phyloP scores from a whole-genome alignment of 1,140 invertebrate species.

The Sesamia nonagrioides region DNA sequence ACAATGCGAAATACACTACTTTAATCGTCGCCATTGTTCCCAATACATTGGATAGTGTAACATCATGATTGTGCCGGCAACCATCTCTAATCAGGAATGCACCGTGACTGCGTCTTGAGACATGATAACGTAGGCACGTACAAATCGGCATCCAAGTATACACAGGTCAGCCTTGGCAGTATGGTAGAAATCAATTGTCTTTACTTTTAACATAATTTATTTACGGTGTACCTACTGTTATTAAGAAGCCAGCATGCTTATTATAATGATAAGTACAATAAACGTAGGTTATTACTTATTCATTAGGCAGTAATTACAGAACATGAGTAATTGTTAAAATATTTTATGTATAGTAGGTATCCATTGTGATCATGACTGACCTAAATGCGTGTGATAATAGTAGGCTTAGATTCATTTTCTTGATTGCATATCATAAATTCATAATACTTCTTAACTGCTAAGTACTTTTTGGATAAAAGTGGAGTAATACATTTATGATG shows the following conservation, averaged over 20 bases:
- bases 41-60: slow-evolving; percentile 21
- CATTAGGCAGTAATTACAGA: background rate
- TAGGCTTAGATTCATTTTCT: too few species aligned
- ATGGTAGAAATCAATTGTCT: background rate
- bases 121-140: background rate
- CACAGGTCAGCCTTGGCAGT: background rate
- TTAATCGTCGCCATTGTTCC: slow-evolving; percentile 1
- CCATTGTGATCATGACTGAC: slow-evolving; percentile 7
- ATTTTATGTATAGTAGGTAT: background rate
- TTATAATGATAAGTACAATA: background rate
- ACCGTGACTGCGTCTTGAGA: slow-evolving; percentile 11
- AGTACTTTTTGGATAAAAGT: background rate
- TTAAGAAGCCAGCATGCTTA: background rate
- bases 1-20: background rate
- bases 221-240: background rate
- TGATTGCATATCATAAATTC: too few species aligned
- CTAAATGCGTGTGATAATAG: background rate
- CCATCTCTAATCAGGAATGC: slow-evolving; percentile 32
- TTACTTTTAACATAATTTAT: too few species aligned
- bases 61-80: slow-evolving; percentile 22
- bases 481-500: background rate
- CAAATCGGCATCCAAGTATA: background rate
- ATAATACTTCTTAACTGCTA: too few species aligned
- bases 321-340: slow-evolving; percentile 13
- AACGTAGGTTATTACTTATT: background rate